phyloP scores from a whole-genome alignment of 1,140 invertebrate genomes.

The Asobara japonica region DNA sequence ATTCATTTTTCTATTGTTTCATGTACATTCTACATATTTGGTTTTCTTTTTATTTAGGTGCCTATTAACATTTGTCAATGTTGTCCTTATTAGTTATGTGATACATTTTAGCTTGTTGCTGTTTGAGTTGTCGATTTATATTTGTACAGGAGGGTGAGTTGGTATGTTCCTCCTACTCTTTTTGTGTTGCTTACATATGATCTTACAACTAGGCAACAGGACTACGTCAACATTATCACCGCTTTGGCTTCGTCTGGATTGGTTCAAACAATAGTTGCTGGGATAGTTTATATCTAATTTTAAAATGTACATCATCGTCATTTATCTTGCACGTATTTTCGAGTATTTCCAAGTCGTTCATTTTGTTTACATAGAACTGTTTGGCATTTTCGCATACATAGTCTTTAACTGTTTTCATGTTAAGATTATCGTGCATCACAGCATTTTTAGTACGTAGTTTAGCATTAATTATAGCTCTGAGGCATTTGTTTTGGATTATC shows the following conservation, averaged over 20 bases:
- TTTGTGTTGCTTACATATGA: no score
- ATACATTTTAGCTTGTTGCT: no score
- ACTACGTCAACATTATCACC: no score
- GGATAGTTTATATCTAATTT: background rate
- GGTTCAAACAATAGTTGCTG: background rate
- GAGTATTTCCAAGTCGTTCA: background rate
- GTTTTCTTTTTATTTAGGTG: no score
- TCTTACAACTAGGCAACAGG: no score
- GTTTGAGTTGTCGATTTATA: no score
- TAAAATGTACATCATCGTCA: background rate
- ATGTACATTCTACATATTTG: no score
- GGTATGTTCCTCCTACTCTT: no score
- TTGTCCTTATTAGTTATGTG: no score
- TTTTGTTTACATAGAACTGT: background rate
- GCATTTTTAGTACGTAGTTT: background rate
- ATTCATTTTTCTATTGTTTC: no score
- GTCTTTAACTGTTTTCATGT: background rate
- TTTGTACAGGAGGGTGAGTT: no score
- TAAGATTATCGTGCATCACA: background rate
- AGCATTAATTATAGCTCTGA: background rate
- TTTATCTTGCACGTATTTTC: background rate
- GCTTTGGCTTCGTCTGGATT: background rate
- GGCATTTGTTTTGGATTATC: background rate
- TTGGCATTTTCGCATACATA: background rate
- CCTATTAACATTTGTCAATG: no score